These are phyloP conservation scores for Gallinago solitaria DNA, from an alignment of 2,797 vertebrate species.

Conservation along the genomic window DNA sequence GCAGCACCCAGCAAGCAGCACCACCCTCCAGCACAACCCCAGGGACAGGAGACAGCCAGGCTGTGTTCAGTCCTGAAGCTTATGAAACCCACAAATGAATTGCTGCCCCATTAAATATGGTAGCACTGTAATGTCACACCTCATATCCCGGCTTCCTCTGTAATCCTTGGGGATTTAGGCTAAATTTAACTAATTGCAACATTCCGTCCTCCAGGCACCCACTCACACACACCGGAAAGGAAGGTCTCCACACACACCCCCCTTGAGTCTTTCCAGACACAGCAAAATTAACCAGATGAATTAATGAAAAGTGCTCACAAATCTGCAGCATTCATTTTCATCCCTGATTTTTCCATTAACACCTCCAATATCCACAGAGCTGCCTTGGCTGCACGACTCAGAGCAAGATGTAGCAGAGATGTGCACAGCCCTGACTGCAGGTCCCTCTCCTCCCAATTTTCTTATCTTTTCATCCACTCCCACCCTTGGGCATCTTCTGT, in stretches of 20 bases:
- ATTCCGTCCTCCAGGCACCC: neutral
- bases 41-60: neutral
- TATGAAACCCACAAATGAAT: neutral
- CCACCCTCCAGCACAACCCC: neutral
- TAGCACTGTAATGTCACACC: neutral
- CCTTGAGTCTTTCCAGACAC: neutral
- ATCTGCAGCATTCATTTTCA: neutral
- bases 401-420: neutral
- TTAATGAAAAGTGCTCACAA: neutral
- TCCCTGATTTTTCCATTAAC: slow-evolving; percentile 23
- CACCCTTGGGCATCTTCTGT: neutral
- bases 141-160: neutral
- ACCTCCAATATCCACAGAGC: neutral
- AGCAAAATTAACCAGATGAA: neutral
- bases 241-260: neutral
- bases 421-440: neutral
- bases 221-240: neutral
- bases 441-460: neutral
- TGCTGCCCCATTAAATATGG: neutral
- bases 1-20: neutral
- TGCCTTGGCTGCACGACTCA: neutral
- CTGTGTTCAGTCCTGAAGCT: neutral
- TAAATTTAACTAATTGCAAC: neutral
- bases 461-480: neutral
- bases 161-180: neutral